Evolutionary conservation across 2,888 invertebrate genomes (phyloP), one percentile per base, ranked within the genome.

Genomic region (Chymomyza procnemis): DNA sequence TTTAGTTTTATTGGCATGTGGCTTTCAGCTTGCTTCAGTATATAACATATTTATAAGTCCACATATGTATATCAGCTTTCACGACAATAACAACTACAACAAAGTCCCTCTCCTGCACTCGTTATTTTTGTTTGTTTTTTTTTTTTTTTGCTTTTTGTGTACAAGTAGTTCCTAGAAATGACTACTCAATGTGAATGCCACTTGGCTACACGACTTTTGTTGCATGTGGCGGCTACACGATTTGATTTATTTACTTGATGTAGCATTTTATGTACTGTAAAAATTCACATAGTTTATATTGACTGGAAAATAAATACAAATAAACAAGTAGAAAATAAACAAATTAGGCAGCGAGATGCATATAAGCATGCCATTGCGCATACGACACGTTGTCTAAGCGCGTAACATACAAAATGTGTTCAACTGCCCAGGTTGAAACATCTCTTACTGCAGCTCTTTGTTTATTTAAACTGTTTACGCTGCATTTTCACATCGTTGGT

Each of bases 241-340:
- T 71, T 81, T 84, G 76, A 86, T 84, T 81, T 87, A 87, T 85
- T 87, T 84, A 76, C 79, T 76, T 80, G 75, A 52, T 69, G 66
- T 52, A 68, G 66, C 59, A 55, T 63, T 74, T 81, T 88, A 83
- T 89, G 89, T 89, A 84, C 82, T 73, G 76, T 82, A 83, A 67
- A 87, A 85, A 89, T 89, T 89, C 87, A 89, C 90, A 80, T 88
- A 81, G 83, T 88, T 89, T 89, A 89, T 89, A 89, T 89, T 88
- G 89, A 89, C 89, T 89, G 88, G 89, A 89, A 89, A 89, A 87
- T 89, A 89, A 89, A 89, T 88, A 88, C 74, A 88, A 88, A 84
- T 87, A 89, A 89, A 88, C 75, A 89, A 88, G 86, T 85, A 87
- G 78, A 74, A 87, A 80, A 74, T 83, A 85, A 82, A 78, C 78